Evolutionary conservation across 2,888 invertebrate genomes (phyloP), one percentile per base, ranked within the genome.

Genomic region (Drosophila cracens): DNA sequence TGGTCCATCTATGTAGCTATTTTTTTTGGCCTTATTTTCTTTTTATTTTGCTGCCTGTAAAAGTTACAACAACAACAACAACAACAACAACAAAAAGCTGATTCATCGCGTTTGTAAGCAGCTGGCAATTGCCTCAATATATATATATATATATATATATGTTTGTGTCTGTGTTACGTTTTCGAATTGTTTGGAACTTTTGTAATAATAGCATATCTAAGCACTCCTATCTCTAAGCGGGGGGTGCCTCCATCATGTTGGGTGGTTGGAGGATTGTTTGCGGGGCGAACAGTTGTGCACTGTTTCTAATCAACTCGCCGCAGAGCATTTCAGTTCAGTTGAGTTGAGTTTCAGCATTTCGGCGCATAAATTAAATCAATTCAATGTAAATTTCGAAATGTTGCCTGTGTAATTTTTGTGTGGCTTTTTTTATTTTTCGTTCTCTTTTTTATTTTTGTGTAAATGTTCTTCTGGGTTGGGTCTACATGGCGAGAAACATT

Each of bases 381-480:
- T 81, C 72, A 76, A 84, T 87, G 87, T 87, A 76, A 75, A 82
- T 85, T 87, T 85, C 76, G 69, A 79, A 84, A 85, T 78, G 57
- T 71, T 59, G 63, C 60, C 78, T 83, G 69, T 86, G 83, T 81
- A 79, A 76, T 59, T 70, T 73, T 69, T 83, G 59, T 82, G 71
- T 53, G 75, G 53, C 69, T 75, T 56, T 72, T 56, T 43, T 58
- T 72, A 52, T 53, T 43, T 63, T 43, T 46, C 46, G 33, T 68
- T 73, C 48, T 40, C 11, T 49, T 60, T 40, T 51, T 34, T 58
- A 13, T 34, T 48, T 66, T 53, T 63, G 43, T 69, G 60, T 56
- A 67, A 53, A 65, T 66, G 70, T 69, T 70, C 61, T 60, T 60
- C 25, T 58, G 64, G 74, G 70, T 61, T 64, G 77, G 74, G 62